phyloP scores from a whole-genome alignment of 2,797 vertebrate genomes.

The Eulemur mongoz region DNA sequence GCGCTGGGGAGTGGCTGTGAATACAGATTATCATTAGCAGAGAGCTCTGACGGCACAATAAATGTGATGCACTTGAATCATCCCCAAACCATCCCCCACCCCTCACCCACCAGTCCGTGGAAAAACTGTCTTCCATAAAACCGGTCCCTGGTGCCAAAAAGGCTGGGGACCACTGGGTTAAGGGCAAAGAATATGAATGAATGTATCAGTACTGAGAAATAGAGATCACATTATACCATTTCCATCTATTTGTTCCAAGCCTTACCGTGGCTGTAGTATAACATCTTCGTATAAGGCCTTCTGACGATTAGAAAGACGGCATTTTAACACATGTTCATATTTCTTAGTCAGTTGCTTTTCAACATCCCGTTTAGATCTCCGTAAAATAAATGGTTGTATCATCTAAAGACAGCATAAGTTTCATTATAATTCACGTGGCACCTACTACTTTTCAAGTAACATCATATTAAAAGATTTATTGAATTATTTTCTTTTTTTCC shows the following conservation, averaged over 20 bases:
- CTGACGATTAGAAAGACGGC: conserved; percentile 91
- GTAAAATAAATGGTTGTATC: conserved; percentile 95
- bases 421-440: background rate
- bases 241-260: fast-evolving
- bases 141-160: no score
- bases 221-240: no score
- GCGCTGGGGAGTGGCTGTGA: no score
- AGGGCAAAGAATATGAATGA: background rate
- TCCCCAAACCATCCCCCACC: no score
- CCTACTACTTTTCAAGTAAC: background rate
- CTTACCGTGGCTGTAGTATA: conserved; percentile 91
- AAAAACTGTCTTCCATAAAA: no score
- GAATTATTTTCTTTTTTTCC: no score
- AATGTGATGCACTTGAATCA: no score
- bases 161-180: no score
- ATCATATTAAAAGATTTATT: no score
- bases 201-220: background rate
- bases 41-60: no score
- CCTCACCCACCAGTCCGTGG: no score
- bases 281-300: conserved; percentile 95
- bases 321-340: conserved; percentile 94
- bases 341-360: conserved; percentile 96
- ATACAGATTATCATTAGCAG: no score
- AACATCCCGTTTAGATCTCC: conserved; percentile 93
- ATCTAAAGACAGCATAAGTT: conserved; percentile 83